Percentiles rank a stretch among this genome's conserved stretches.
phyloP scores from a whole-genome alignment of 2,113 vertebrate genomes.

The Chauna torquata region DNA sequence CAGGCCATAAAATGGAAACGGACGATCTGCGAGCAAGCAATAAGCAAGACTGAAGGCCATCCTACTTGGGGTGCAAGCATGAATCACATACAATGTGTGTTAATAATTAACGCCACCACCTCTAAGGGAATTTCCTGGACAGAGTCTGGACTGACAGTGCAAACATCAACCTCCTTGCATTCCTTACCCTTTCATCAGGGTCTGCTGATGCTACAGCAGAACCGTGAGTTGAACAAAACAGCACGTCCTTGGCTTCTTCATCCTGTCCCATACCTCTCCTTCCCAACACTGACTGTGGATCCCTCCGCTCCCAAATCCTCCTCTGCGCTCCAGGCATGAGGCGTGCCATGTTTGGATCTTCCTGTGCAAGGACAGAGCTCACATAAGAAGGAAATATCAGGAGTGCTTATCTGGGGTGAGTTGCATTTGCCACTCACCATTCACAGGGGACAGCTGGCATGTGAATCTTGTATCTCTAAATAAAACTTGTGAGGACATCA shows the following conservation, averaged over 20 bases:
- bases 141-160: neutral
- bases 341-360: neutral
- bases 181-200: neutral
- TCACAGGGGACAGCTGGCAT: neutral
- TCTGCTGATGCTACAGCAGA: neutral
- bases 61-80: neutral
- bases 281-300: neutral
- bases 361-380: neutral
- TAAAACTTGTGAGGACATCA: neutral
- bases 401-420: neutral
- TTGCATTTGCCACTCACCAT: neutral
- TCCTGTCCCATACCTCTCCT: neutral
- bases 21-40: neutral
- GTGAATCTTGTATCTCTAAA: neutral
- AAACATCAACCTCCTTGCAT: neutral
- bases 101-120: neutral
- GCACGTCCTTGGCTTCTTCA: neutral
- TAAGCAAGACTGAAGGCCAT: neutral
- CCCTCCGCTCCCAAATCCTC: neutral
- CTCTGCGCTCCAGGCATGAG: neutral
- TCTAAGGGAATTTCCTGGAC: neutral
- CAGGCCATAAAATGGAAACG: neutral
- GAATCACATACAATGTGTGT: neutral
- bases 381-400: conserved; percentile 4
- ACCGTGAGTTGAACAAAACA: neutral